phyloP scores from a whole-genome alignment of 2,113 vertebrate genomes.

The Corythoichthys haematopterus region DNA sequence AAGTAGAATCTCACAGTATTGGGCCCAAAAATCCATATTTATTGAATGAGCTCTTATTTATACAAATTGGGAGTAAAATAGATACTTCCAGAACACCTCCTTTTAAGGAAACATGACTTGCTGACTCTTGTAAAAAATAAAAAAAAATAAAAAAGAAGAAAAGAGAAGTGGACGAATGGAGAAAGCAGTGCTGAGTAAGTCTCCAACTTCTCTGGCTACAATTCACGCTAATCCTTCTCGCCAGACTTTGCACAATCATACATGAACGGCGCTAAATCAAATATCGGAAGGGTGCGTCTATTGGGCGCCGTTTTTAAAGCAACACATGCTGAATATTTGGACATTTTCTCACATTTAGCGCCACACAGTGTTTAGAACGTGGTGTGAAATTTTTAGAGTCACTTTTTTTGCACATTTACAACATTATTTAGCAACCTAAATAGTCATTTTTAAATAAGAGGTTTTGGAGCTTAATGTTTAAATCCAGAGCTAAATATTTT shows the following conservation, averaged over 20 bases:
- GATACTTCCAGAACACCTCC: conserved; percentile 45
- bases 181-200: conserved; percentile 26
- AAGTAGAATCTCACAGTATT: neutral
- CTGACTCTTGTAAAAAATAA: conserved; percentile 5
- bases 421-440: too few species aligned
- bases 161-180: conserved; percentile 12
- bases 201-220: conserved; percentile 34
- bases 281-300: too few species aligned
- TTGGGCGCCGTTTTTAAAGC: too few species aligned
- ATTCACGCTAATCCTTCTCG: conserved; percentile 38
- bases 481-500: too few species aligned
- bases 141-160: neutral
- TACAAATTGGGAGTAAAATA: conserved; percentile 34
- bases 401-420: too few species aligned
- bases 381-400: too few species aligned
- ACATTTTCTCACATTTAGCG: too few species aligned
- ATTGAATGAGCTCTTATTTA: conserved; percentile 7
- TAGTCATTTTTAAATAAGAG: too few species aligned
- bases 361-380: too few species aligned
- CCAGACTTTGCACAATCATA: conserved; percentile 39
- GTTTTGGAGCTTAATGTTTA: too few species aligned
- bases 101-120: conserved; percentile 50
- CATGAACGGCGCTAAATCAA: neutral
- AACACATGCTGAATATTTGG: too few species aligned
- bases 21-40: neutral